Evolutionary conservation across 2,113 vertebrate species (phyloP).

Genomic region (Typhlomys cinereus): DNA sequence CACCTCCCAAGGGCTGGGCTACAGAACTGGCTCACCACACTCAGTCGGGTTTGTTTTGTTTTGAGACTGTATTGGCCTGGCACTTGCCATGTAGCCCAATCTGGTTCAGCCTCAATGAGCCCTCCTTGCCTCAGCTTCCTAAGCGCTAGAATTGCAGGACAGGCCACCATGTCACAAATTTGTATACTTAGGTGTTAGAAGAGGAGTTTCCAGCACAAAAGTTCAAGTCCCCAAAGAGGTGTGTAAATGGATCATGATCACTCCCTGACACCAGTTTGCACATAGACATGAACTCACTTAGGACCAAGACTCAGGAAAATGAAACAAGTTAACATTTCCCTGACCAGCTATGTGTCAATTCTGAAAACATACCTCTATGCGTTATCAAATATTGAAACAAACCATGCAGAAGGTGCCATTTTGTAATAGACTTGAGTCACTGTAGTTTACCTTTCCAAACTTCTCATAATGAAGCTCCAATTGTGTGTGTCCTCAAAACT

Average conservation of each 20-base stretch:
- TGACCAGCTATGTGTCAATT: not conserved
- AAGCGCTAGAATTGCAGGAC: no score
- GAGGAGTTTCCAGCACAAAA: conserved; percentile 13
- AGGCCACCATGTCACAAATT: not conserved
- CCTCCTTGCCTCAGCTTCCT: no score
- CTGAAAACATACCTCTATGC: not conserved
- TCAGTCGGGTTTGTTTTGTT: no score
- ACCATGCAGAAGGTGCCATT: not conserved
- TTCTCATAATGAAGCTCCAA: not conserved
- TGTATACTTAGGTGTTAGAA: not conserved
- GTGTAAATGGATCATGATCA: not conserved
- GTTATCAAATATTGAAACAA: conserved; percentile 24
- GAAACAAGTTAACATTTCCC: not conserved
- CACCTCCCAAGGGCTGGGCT: no score
- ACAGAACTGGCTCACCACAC: no score
- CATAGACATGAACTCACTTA: not conserved
- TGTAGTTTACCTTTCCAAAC: not conserved
- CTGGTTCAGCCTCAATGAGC: no score
- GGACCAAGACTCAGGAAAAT: not conserved
- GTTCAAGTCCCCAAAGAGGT: not conserved
- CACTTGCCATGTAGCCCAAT: no score
- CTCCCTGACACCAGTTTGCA: not conserved
- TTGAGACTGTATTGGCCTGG: no score
- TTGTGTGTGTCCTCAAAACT: not conserved
- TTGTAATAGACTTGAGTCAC: not conserved